phyloP scores from a whole-genome alignment of 2,797 vertebrate species.

The Tokudaia muenninki region DNA sequence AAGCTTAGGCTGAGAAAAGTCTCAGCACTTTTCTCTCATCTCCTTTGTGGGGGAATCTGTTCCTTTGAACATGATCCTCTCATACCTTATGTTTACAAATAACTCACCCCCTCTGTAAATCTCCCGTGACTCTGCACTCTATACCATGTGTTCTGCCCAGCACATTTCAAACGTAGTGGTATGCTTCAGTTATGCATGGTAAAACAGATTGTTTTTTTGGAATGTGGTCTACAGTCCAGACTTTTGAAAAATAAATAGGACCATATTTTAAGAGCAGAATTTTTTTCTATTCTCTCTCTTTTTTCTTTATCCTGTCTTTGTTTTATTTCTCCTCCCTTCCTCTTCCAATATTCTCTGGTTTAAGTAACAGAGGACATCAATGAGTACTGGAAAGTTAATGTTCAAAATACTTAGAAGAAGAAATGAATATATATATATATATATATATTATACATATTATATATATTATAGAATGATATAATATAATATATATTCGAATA shows the following conservation, averaged over 20 bases:
- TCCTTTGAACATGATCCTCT: constrained; percentile 38
- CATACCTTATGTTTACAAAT: constrained; percentile 17
- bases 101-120: constrained; percentile 12
- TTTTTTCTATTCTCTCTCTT: neutral
- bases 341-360: neutral
- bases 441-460: neutral
- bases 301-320: neutral
- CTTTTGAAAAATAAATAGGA: constrained; percentile 44
- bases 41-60: neutral
- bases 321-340: neutral
- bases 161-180: constrained; percentile 16
- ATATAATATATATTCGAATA: no score
- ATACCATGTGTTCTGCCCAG: neutral
- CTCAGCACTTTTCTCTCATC: constrained; percentile 2
- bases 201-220: constrained; percentile 29
- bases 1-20: constrained; percentile 8
- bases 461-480: no score
- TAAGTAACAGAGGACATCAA: neutral
- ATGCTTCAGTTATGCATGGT: constrained; percentile 9
- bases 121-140: neutral
- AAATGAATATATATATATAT: neutral
- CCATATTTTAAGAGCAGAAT: neutral
- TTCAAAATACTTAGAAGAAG: constrained; percentile 9
- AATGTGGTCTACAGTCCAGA: neutral
- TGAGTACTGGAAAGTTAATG: neutral